Evolutionary conservation across 64 coral and sea anemone species (phyloP).

Genomic region (Platygyra sinensis): DNA sequence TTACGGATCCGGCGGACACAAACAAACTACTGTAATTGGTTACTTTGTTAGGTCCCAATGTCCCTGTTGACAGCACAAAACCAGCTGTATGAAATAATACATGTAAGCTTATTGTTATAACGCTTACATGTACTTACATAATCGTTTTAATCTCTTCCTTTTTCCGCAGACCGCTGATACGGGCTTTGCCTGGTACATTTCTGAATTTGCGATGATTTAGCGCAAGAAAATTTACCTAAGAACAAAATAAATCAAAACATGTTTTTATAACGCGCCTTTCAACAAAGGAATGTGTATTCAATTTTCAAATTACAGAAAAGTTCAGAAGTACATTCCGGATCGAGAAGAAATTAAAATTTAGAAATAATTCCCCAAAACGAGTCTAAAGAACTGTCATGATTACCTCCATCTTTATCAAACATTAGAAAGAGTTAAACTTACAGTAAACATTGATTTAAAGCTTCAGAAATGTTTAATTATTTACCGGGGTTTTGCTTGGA

Average conservation of each 20-base stretch:
- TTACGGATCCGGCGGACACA: too few species aligned
- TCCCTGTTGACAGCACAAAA: too few species aligned
- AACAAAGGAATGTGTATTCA: too few species aligned
- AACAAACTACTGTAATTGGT: too few species aligned
- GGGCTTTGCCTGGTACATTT: slow-evolving; percentile 5
- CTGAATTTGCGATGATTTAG: slow-evolving; percentile 43
- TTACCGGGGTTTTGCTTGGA: background rate
- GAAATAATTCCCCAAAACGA: background rate
- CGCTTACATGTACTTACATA: slow-evolving; percentile 3
- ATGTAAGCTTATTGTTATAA: too few species aligned
- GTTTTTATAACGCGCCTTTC: too few species aligned
- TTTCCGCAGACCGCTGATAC: slow-evolving; percentile 11
- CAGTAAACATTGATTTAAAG: background rate
- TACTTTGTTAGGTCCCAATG: too few species aligned
- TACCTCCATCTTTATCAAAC: background rate
- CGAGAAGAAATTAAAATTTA: too few species aligned
- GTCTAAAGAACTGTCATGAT: background rate
- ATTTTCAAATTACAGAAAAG: background rate
- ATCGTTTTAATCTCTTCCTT: slow-evolving; percentile 41
- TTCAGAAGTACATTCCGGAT: too few species aligned
- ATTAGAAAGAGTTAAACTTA: background rate
- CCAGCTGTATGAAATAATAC: too few species aligned
- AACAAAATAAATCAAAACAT: background rate
- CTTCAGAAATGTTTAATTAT: background rate
- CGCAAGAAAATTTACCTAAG: slow-evolving; percentile 17